These are phyloP conservation scores for Chrysolina americana DNA, from an alignment of 2,888 invertebrate genomes.

Conservation along the genomic window DNA sequence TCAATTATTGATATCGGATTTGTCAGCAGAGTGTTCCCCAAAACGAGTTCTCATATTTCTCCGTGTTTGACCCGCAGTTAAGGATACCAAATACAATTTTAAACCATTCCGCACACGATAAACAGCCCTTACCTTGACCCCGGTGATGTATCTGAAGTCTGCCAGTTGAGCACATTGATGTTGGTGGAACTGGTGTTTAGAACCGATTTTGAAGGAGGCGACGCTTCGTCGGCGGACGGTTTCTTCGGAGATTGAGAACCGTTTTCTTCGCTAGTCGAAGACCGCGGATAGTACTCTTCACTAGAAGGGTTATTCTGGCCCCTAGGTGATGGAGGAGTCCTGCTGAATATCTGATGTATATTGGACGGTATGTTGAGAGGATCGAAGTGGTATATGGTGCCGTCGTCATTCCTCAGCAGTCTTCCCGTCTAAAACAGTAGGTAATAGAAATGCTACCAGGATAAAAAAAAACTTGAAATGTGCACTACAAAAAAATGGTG, in stretches of 20 bases:
- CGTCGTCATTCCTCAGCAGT: constrained; percentile 83
- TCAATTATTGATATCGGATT: no score
- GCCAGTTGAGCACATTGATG: constrained; percentile 66
- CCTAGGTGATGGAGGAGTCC: constrained; percentile 57
- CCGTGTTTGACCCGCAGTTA: no score
- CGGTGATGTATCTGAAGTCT: constrained; percentile 55
- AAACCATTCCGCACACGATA: background rate
- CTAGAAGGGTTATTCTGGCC: constrained; percentile 34
- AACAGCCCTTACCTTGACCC: constrained; percentile 27
- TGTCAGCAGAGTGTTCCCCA: no score
- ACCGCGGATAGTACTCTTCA: constrained; percentile 41
- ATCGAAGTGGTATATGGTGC: constrained; percentile 83
- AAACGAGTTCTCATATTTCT: no score
- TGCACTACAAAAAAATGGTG: no score
- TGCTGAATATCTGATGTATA: constrained; percentile 50
- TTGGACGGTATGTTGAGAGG: constrained; percentile 77
- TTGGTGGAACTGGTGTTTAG: constrained; percentile 66
- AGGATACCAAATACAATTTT: no score
- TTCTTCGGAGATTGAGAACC: constrained; percentile 58
- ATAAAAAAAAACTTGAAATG: no score
- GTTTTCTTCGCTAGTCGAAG: constrained; percentile 46
- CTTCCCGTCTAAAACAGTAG: constrained; percentile 75
- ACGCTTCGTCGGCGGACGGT: constrained; percentile 45
- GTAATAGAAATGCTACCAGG: background rate
- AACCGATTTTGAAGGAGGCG: constrained; percentile 58